Conservation (phyloP, 2,797 vertebrate species). For the Merluccius polli region DNA sequence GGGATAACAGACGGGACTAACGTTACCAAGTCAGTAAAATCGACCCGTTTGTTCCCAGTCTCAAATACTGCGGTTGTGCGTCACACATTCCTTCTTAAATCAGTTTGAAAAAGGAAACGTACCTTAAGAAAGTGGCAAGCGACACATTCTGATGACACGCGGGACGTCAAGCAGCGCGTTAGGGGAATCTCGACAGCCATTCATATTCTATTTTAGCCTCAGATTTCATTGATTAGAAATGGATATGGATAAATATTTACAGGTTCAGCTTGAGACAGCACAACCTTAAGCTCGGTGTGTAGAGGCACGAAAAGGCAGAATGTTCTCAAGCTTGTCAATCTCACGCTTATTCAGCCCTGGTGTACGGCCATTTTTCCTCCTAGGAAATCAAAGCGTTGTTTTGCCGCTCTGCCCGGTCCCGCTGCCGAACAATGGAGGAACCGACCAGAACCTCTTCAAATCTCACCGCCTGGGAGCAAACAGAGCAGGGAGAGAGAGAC, state of each 20-base stretch:
- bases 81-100: neutral
- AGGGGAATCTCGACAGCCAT: neutral
- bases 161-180: neutral
- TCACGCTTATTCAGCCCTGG: neutral
- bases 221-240: conserved; percentile 12
- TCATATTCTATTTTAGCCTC: neutral
- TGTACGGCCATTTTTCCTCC: conserved; percentile 23
- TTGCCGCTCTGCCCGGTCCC: conserved; percentile 49
- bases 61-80: neutral
- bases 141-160: neutral
- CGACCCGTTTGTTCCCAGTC: neutral
- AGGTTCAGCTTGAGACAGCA: conserved; percentile 5
- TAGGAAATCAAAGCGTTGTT: conserved; percentile 48
- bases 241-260: conserved; percentile 9
- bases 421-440: conserved; percentile 54
- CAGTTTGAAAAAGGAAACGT: too few species aligned
- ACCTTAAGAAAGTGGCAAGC: too few species aligned
- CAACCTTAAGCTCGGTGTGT: conserved; percentile 4
- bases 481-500: neutral
- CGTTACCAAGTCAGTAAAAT: neutral
- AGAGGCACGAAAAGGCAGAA: conserved; percentile 17
- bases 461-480: conserved; percentile 47
- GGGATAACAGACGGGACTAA: neutral
- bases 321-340: conserved; percentile 25
- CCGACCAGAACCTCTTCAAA: conserved; percentile 38